phyloP scores from a whole-genome alignment of 2,888 invertebrate species.

The Sinhomidia bicolor region DNA sequence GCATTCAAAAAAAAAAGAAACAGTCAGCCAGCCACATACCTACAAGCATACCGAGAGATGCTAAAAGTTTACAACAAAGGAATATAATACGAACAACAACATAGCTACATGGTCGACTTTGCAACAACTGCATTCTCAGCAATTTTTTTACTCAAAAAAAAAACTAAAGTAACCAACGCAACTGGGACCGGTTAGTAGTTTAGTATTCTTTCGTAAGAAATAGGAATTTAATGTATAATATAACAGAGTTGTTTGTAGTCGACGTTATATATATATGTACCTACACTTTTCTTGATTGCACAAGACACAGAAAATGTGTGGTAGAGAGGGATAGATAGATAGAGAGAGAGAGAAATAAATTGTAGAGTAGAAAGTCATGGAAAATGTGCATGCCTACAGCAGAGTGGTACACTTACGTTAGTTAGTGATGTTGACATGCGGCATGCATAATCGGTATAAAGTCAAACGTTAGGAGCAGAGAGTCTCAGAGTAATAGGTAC shows the following conservation, averaged over 20 bases:
- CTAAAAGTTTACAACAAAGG: background rate
- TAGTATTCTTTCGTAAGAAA: background rate
- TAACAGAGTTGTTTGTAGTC: background rate
- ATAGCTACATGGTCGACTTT: background rate
- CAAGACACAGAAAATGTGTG: background rate
- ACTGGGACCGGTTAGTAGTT: background rate
- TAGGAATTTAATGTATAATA: too few relatives aligned
- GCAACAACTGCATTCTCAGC: background rate
- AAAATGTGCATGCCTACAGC: background rate
- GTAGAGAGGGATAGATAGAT: too few relatives aligned
- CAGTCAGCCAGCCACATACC: background rate
- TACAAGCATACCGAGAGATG: background rate
- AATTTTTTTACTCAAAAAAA: too few relatives aligned
- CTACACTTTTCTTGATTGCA: background rate
- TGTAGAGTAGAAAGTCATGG: background rate
- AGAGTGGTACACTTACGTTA: background rate
- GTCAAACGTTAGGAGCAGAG: constrained; percentile 33
- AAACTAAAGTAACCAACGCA: background rate
- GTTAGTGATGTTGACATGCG: background rate
- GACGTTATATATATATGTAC: background rate
- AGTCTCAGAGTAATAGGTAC: constrained; percentile 28
- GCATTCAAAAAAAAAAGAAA: too few relatives aligned
- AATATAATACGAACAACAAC: background rate
- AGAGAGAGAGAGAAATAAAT: too few relatives aligned
- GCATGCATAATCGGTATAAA: background rate